Conservation (phyloP, 2,113 vertebrate species). For the Leptosomus discolor region DNA sequence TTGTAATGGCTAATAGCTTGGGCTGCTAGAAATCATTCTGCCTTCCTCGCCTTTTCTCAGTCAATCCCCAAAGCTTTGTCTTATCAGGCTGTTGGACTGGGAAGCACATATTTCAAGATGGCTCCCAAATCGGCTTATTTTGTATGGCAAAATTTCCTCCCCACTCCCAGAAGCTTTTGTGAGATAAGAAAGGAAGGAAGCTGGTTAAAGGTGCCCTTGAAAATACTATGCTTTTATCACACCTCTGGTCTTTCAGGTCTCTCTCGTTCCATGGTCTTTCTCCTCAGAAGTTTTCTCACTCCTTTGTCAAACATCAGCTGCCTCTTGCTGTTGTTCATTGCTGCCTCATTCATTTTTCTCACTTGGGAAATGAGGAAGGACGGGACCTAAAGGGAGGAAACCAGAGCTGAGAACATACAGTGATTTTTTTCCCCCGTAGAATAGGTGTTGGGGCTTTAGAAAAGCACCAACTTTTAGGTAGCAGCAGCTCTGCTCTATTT, state of each 20-base stretch:
- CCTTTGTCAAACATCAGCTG: conserved; percentile 78
- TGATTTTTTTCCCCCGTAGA: background rate
- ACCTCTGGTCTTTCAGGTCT: conserved; percentile 84
- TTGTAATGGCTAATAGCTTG: background rate
- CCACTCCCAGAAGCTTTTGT: background rate
- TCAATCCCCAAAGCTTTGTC: background rate
- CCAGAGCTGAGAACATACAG: background rate
- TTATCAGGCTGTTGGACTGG: background rate
- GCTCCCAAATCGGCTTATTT: background rate
- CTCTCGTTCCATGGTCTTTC: conserved; percentile 81
- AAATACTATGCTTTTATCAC: background rate
- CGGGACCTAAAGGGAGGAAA: conserved; percentile 80
- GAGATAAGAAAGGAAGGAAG: background rate
- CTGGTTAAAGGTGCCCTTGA: background rate
- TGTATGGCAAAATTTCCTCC: background rate
- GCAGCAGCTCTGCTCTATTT: background rate
- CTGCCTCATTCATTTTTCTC: conserved; percentile 89
- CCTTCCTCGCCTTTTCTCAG: background rate
- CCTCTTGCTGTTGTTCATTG: conserved; percentile 77
- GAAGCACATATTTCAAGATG: background rate
- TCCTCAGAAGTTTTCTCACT: conserved; percentile 81
- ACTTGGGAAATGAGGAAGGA: conserved; percentile 90
- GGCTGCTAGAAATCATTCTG: background rate
- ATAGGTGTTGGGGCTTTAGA: background rate
- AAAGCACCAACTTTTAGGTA: background rate